Evolutionary conservation across 2,888 invertebrate genomes (phyloP).

Genomic region (Drosophila mimetica): DNA sequence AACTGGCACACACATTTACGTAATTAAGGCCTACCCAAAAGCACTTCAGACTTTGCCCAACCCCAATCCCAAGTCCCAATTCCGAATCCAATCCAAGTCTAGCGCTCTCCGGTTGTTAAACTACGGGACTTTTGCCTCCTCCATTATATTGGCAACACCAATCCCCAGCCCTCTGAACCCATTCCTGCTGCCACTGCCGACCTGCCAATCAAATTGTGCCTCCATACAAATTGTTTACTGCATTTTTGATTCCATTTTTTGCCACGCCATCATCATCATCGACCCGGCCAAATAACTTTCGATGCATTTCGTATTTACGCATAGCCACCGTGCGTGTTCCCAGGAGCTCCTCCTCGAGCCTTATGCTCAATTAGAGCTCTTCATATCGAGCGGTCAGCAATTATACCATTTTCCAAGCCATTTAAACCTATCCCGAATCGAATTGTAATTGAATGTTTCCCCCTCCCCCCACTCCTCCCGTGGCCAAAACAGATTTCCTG

Average conservation of each 20-base stretch:
- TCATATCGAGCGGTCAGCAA: constrained; percentile 65
- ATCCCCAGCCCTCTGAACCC: neutral
- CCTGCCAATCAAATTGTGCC: constrained; percentile 74
- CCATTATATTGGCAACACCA: constrained; percentile 66
- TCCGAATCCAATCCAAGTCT: constrained; percentile 29
- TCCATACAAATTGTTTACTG: constrained; percentile 70
- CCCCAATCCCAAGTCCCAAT: constrained; percentile 28
- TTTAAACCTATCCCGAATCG: constrained; percentile 63
- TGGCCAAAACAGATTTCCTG: constrained; percentile 33
- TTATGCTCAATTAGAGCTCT: constrained; percentile 74
- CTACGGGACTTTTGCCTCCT: constrained; percentile 41
- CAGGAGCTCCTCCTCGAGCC: constrained; percentile 27
- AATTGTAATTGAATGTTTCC: constrained; percentile 50
- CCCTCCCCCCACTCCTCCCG: neutral
- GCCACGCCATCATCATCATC: constrained; percentile 31
- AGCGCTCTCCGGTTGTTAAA: constrained; percentile 42
- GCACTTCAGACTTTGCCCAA: constrained; percentile 72
- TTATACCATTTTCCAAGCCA: constrained; percentile 77
- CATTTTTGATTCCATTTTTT: constrained; percentile 70
- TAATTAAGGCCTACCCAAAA: constrained; percentile 80
- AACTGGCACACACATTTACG: constrained; percentile 71
- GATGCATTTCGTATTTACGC: constrained; percentile 59
- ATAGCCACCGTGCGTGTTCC: constrained; percentile 33
- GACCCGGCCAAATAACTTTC: constrained; percentile 70
- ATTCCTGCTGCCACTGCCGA: constrained; percentile 7